Evolutionary conservation across 2,113 vertebrate species (phyloP).

Genomic region (Aegotheles bennettii): DNA sequence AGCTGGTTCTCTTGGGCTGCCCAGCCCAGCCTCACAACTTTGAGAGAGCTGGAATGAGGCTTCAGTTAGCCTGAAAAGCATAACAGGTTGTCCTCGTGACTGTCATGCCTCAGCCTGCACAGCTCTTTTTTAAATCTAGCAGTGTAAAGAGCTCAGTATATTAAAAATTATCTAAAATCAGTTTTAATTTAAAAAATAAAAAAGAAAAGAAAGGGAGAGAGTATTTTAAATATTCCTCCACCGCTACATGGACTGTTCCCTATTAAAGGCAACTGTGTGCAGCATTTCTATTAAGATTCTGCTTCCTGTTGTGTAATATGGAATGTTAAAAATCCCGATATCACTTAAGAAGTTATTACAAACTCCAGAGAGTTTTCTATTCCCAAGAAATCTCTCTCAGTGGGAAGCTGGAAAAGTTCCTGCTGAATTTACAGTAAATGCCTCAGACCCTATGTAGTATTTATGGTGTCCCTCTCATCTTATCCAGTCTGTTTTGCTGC

Average conservation of each 20-base stretch:
- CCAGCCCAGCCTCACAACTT: background rate
- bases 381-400: conserved; percentile 47
- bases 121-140: background rate
- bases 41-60: background rate
- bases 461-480: conserved; percentile 38
- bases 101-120: background rate
- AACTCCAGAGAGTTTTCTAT: conserved; percentile 29
- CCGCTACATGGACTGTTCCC: background rate
- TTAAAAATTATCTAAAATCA: background rate
- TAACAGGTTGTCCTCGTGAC: background rate
- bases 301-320: conserved; percentile 56
- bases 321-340: conserved; percentile 48
- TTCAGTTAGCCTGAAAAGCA: background rate
- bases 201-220: background rate
- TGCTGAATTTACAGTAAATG: conserved; percentile 33
- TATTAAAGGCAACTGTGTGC: conserved; percentile 27
- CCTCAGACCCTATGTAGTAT: conserved; percentile 38
- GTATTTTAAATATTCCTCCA: background rate
- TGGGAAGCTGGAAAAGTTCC: conserved; percentile 32
- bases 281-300: conserved; percentile 15
- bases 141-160: background rate
- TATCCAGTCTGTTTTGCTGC: conserved; percentile 34
- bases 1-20: background rate
- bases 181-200: background rate
- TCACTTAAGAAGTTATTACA: conserved; percentile 29